These are phyloP conservation scores for Ceyx erithaca DNA, from an alignment of 2,797 vertebrate genomes.

Conservation along the genomic window DNA sequence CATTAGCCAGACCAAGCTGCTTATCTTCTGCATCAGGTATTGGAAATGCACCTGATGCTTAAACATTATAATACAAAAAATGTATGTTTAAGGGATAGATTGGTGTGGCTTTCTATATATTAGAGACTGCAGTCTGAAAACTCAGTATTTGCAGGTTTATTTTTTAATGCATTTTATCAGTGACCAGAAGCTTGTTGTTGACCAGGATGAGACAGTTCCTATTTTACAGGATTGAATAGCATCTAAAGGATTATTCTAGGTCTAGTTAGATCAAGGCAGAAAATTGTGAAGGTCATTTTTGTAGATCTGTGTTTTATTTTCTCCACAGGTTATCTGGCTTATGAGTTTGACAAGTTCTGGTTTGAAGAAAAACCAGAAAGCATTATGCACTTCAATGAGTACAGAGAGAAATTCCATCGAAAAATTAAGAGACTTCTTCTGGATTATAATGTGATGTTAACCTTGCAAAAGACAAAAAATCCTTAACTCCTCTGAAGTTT, in stretches of 20 bases:
- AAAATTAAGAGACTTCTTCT: constrained; percentile 86
- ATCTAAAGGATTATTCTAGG: not conserved
- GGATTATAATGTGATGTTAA: constrained; percentile 82
- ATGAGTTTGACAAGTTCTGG: constrained; percentile 98
- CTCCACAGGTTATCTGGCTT: constrained; percentile 91
- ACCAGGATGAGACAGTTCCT: not conserved
- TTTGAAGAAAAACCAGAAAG: constrained; percentile 94
- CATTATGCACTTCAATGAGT: constrained; percentile 98
- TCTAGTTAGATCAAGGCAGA: not conserved
- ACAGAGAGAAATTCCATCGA: constrained; percentile 95
- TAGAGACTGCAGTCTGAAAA: not conserved
- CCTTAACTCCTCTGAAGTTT: constrained; percentile 28
- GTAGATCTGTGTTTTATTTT: constrained; percentile 21
- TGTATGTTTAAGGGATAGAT: not conserved
- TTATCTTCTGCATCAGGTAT: not conserved
- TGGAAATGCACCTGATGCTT: not conserved
- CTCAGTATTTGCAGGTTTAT: not conserved
- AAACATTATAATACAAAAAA: not conserved
- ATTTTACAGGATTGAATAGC: not conserved
- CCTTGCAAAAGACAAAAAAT: constrained; percentile 67
- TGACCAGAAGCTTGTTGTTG: not conserved
- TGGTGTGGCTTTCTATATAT: not conserved
- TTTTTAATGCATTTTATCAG: not conserved
- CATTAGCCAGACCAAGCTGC: not conserved
- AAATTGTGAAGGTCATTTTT: not conserved